Base-by-base conservation (phyloP, 2,888 invertebrate genomes). In the Criorhina ranunculi region DNA sequence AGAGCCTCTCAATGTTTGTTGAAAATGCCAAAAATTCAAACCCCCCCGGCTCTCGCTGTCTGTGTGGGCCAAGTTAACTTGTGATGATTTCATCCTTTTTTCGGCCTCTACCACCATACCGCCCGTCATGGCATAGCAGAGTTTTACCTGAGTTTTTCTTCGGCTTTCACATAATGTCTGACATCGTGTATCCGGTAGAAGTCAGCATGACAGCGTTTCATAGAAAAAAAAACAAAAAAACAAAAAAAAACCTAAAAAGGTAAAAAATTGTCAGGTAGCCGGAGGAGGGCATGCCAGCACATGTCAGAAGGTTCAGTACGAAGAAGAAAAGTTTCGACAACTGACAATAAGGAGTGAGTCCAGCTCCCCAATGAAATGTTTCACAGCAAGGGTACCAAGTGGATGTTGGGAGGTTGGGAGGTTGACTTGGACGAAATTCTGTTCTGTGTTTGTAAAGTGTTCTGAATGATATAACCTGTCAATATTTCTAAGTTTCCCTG, bases 1-100 rank as follows among this genome's bases (percentile, higher is more conserved):
- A 35, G 57, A 49, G 35, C 51, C 33, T 66, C 62, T 46, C 66
- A 40, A 62, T 60, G 53, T 77, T 83, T 62, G 60, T 55, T 60
- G 55, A 76, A 85, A 80, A 85, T 85, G 75, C 85, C 80, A 80
- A 85, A 85, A 85, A 85, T 80, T 80, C 85, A 66, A 80, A 75
- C n/a, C 37, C 12, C 40, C 15, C 3, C 51, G 2, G 5, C 7
- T 11, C 19, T 9, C n/a, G 19, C 12, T 8, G 9, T n/a, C 15
- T 19, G 4, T 17, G 15, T 51, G 53, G 49, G 49, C 64, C 53
- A 66, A 35, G 72, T 72, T 33, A 51, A 62, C 67, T 78, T 62
- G 24, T 70, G 64, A 85, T 85, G 64, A 79, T 75, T 70, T 59
- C 42, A 80, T 79, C 62, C 79, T 35, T n/a, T 49, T 79, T 69